These are phyloP conservation scores for Apotomis betuletana DNA, from an alignment of 2,888 invertebrate species.

Conservation along the genomic window DNA sequence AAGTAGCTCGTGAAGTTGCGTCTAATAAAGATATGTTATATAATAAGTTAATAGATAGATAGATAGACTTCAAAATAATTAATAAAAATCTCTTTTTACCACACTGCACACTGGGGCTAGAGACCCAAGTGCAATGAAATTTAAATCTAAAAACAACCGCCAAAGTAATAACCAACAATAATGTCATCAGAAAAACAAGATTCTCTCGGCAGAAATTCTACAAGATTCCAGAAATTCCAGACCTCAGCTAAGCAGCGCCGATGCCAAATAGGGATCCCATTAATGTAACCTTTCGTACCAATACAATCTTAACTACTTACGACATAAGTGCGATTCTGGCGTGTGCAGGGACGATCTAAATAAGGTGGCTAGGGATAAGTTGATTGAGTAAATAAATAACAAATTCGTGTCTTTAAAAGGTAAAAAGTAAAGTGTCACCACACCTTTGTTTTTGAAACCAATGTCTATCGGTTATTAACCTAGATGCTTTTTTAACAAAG, in stretches of 20 bases:
- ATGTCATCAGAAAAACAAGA: neutral
- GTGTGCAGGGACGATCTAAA: neutral
- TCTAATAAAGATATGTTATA: too few species aligned
- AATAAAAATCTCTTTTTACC: too few species aligned
- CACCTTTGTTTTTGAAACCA: neutral
- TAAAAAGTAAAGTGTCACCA: neutral
- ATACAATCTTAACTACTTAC: neutral
- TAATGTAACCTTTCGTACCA: neutral
- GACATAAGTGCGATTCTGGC: neutral
- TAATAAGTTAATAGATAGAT: too few species aligned
- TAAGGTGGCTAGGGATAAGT: constrained; percentile 13
- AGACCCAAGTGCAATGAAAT: too few species aligned
- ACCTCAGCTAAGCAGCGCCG: neutral
- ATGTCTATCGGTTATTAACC: too few species aligned
- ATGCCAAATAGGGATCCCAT: constrained; percentile 18
- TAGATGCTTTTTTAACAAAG: too few species aligned
- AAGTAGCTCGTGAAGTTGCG: too few species aligned
- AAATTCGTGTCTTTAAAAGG: constrained; percentile 23
- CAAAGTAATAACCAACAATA: neutral
- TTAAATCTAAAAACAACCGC: neutral
- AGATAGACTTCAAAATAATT: too few species aligned
- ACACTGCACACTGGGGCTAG: too few species aligned
- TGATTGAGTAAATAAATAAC: constrained; percentile 27
- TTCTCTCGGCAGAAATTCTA: neutral
- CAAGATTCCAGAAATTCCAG: constrained; percentile 20